These are phyloP conservation scores for Alligator mississippiensis DNA, from an alignment of 2,113 vertebrate genomes.

Conservation along the genomic window DNA sequence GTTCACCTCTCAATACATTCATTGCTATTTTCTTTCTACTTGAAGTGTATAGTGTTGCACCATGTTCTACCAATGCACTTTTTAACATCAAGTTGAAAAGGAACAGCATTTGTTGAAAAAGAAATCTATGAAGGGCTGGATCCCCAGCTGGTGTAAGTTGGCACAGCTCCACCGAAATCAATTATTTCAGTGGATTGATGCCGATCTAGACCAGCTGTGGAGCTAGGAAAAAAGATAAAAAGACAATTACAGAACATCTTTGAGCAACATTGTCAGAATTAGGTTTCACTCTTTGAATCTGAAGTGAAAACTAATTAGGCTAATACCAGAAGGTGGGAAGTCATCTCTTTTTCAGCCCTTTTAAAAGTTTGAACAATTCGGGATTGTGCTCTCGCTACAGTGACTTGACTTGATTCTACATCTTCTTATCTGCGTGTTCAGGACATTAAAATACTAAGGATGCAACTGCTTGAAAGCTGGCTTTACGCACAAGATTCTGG, in stretches of 20 bases:
- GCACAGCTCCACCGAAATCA: not conserved
- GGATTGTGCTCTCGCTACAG: not conserved
- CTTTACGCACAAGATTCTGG: slow-evolving; percentile 25
- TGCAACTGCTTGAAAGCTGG: slow-evolving; percentile 7
- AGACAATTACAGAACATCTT: not conserved
- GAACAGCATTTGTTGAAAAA: not conserved
- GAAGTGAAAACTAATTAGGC: not conserved
- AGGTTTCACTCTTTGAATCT: not conserved
- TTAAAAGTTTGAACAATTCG: slow-evolving; percentile 13
- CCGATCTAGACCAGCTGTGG: not conserved
- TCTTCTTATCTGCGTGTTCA: slow-evolving; percentile 1
- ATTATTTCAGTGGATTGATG: not conserved
- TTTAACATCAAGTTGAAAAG: not conserved
- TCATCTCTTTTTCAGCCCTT: not conserved
- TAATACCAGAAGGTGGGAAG: not conserved
- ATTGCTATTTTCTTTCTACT: not conserved
- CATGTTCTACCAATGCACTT: not conserved
- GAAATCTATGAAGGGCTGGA: not conserved
- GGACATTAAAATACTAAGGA: not conserved
- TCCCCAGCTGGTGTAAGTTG: rapidly evolving
- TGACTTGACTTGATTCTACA: slow-evolving; percentile 8
- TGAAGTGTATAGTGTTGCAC: not conserved
- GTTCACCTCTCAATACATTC: not conserved
- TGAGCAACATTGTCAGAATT: not conserved
- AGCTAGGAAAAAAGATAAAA: slow-evolving; percentile 1